Evolutionary conservation across 2,797 vertebrate genomes (phyloP).

Genomic region (Oreortyx pictus): DNA sequence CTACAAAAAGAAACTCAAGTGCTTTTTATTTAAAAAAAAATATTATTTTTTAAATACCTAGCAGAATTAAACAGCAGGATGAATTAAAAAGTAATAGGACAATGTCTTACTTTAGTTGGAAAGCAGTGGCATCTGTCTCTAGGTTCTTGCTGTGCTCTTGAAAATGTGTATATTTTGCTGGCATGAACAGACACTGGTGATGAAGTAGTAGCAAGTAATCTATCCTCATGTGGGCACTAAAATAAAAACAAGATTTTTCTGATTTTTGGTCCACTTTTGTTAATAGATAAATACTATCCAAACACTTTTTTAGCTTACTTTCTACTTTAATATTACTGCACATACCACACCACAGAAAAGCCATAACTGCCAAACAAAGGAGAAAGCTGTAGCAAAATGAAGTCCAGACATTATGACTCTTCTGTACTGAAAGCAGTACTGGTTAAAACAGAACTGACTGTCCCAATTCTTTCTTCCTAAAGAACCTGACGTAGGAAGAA

Average conservation of each 20-base stretch:
- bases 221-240: conserved; percentile 86
- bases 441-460: background rate
- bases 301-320: background rate
- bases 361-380: background rate
- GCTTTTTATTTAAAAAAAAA: background rate
- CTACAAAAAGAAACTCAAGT: background rate
- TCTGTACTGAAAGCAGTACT: background rate
- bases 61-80: background rate
- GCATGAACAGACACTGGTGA: conserved; percentile 77
- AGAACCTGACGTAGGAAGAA: background rate
- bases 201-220: conserved; percentile 71
- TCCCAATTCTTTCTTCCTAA: background rate
- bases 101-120: conserved; percentile 86
- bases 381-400: background rate
- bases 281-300: background rate
- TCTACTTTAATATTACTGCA: background rate
- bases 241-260: conserved; percentile 54
- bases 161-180: conserved; percentile 81
- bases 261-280: background rate
- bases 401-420: background rate
- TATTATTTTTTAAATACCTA: background rate
- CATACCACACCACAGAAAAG: background rate
- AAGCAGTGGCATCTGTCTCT: conserved; percentile 88
- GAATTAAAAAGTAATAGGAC: background rate
- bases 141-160: conserved; percentile 66